These are phyloP conservation scores for Nebria ingens DNA, from an alignment of 1,140 invertebrate genomes.

Conservation along the genomic window DNA sequence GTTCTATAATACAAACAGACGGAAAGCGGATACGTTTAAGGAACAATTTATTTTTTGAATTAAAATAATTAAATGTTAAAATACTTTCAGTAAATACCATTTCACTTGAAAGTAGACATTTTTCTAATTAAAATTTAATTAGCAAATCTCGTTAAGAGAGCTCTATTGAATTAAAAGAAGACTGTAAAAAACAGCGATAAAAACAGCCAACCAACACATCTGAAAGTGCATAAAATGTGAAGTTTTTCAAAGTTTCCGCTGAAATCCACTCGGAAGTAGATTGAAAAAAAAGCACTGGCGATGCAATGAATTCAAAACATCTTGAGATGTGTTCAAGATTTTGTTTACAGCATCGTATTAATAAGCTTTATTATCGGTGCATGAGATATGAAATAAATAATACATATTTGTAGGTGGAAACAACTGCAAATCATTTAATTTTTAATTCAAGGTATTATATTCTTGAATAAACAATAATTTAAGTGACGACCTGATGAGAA, in stretches of 20 bases:
- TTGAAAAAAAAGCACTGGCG: neutral
- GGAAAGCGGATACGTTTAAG: too few relatives aligned
- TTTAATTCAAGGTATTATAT: constrained; percentile 9
- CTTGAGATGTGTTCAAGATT: too few relatives aligned
- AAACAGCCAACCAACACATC: too few relatives aligned
- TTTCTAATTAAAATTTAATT: constrained; percentile 6
- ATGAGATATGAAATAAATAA: too few relatives aligned
- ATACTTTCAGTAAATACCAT: neutral
- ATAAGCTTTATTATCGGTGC: too few relatives aligned
- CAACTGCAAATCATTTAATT: neutral
- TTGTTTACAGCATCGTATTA: neutral
- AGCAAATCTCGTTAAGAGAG: neutral
- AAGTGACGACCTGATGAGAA: neutral
- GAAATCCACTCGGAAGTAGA: neutral
- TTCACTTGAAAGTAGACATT: neutral
- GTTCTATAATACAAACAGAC: too few relatives aligned
- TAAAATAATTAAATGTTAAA: too few relatives aligned
- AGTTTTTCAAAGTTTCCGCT: neutral
- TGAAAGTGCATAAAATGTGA: neutral
- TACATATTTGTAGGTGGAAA: too few relatives aligned
- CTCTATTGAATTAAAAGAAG: neutral
- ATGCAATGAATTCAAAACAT: too few relatives aligned
- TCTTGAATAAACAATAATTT: constrained; percentile 8
- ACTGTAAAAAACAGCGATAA: neutral
- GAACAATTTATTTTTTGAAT: too few relatives aligned